Evolutionary conservation across 2,797 vertebrate species (phyloP).

Genomic region (Liparis tanakae): DNA sequence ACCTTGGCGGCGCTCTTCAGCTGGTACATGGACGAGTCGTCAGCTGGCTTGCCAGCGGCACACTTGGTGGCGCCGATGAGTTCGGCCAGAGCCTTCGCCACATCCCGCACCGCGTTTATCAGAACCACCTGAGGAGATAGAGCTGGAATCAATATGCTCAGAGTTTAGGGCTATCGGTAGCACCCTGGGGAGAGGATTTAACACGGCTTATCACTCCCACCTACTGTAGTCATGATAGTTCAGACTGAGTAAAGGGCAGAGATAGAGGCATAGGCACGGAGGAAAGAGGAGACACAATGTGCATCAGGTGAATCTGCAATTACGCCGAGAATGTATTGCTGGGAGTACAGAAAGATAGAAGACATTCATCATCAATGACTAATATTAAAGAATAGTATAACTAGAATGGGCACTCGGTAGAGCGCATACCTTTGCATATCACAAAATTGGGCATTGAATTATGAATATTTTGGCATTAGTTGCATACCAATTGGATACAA

Average conservation of each 20-base stretch:
- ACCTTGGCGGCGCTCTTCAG: slow-evolving; percentile 99
- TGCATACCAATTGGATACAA: too few relatives aligned
- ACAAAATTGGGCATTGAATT: too few relatives aligned
- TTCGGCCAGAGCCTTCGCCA: slow-evolving; percentile 97
- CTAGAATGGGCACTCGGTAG: too few relatives aligned
- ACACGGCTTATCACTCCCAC: slow-evolving; percentile 71
- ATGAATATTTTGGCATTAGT: too few relatives aligned
- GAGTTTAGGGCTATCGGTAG: slow-evolving; percentile 63
- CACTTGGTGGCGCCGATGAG: slow-evolving; percentile 98
- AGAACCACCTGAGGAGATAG: slow-evolving; percentile 90
- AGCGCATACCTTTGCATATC: too few relatives aligned
- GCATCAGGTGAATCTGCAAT: slow-evolving; percentile 56
- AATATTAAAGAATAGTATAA: slow-evolving; percentile 14
- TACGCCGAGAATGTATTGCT: slow-evolving; percentile 26
- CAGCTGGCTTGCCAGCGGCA: slow-evolving; percentile 94
- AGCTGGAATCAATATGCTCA: slow-evolving; percentile 64
- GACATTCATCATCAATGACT: slow-evolving; percentile 22
- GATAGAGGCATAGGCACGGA: slow-evolving; percentile 51
- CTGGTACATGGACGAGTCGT: slow-evolving; percentile 99
- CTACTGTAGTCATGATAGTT: slow-evolving; percentile 65
- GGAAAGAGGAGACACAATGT: slow-evolving; percentile 31
- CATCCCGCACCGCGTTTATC: slow-evolving; percentile 98
- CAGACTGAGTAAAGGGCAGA: slow-evolving; percentile 53
- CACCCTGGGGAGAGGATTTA: slow-evolving; percentile 67
- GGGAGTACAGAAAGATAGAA: slow-evolving; percentile 23